Conservation (phyloP, 2,888 invertebrate species). For the Leptura quadrifasciata region DNA sequence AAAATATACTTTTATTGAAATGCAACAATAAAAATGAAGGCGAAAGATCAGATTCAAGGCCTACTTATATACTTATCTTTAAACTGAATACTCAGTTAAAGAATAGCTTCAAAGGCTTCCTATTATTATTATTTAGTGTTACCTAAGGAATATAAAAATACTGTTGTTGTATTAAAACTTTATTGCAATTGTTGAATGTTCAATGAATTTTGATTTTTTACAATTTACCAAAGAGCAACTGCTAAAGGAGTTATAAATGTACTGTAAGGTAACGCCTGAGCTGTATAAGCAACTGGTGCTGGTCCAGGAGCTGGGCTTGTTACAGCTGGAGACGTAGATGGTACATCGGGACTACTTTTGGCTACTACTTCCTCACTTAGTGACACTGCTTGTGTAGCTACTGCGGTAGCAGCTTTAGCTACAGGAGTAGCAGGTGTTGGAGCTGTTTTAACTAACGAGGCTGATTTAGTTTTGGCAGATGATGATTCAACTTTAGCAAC, state of each 20-base stretch:
- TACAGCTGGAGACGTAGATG: not conserved
- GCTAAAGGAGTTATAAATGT: not conserved
- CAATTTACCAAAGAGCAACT: not conserved
- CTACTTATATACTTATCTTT: no score
- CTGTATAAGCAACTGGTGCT: not conserved
- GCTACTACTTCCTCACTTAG: not conserved
- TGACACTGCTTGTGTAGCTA: not conserved
- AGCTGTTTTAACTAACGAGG: conserved; percentile 67
- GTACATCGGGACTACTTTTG: not conserved
- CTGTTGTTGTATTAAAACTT: not conserved
- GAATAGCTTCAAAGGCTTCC: no score
- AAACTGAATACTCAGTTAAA: no score
- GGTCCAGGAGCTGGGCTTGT: not conserved
- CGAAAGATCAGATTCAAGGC: no score
- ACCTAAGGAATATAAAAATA: not conserved
- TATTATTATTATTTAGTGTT: no score
- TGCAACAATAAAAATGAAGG: no score
- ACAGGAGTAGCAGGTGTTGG: not conserved
- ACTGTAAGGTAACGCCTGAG: not conserved
- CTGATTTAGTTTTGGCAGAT: conserved; percentile 48
- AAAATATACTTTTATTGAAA: no score
- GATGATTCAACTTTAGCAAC: conserved; percentile 65
- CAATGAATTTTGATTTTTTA: not conserved
- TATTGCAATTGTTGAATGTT: not conserved
- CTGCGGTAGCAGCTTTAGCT: not conserved